Evolutionary conservation across 2,797 vertebrate genomes (phyloP).

Genomic region (Vespertilio murinus): DNA sequence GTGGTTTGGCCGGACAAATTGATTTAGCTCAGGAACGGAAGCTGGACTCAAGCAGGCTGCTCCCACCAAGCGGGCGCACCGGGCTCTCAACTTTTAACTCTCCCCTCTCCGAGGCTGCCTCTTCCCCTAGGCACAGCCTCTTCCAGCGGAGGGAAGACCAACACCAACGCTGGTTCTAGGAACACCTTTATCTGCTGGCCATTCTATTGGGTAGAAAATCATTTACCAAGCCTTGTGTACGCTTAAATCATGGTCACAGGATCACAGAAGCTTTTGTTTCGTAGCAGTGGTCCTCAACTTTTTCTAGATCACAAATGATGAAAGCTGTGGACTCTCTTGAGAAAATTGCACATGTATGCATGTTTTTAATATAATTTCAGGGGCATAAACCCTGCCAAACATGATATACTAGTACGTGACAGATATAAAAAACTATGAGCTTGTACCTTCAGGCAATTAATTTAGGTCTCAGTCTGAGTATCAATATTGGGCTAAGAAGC

Average conservation of each 20-base stretch:
- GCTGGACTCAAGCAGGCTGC: neutral
- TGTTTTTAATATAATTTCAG: conserved; percentile 21
- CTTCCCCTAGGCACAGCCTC: neutral
- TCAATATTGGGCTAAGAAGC: conserved; percentile 30
- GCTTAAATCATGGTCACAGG: conserved; percentile 12
- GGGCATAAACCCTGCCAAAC: conserved; percentile 29
- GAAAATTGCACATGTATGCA: neutral
- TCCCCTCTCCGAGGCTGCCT: conserved; percentile 22
- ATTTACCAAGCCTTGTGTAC: neutral
- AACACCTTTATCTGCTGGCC: neutral
- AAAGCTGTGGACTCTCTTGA: neutral
- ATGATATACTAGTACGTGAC: neutral
- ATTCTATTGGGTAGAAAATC: conserved; percentile 22
- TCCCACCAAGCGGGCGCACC: conserved; percentile 11
- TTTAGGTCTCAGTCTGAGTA: neutral
- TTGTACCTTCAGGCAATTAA: conserved; percentile 16
- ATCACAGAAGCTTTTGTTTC: conserved; percentile 14
- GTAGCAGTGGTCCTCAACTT: neutral
- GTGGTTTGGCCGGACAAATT: conserved; percentile 19
- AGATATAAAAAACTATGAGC: conserved; percentile 10
- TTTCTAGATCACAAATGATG: conserved; percentile 24
- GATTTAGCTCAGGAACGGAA: conserved; percentile 40
- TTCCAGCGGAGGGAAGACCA: conserved; percentile 37
- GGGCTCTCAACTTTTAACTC: neutral
- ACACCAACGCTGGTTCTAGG: neutral